These are phyloP conservation scores for Prunella himalayana DNA, from an alignment of 2,113 vertebrate genomes.

Conservation along the genomic window DNA sequence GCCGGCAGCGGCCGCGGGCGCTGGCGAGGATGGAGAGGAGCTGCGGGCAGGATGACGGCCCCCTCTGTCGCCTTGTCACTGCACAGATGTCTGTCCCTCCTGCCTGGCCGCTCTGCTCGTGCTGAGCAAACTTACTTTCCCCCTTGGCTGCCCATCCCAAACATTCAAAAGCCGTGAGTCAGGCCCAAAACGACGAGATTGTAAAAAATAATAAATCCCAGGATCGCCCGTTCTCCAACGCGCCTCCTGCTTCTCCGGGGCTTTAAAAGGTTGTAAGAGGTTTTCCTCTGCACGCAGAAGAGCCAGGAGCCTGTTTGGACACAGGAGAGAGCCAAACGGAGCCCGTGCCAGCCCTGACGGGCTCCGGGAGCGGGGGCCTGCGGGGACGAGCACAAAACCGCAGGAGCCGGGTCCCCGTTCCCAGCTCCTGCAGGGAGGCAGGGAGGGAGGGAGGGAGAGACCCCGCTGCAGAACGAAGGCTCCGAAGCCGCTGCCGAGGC, in stretches of 20 bases:
- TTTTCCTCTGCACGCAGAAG: background rate
- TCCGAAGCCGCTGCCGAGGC: background rate
- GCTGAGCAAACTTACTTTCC: background rate
- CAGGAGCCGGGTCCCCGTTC: background rate
- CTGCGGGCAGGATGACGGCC: background rate
- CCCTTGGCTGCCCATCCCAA: background rate
- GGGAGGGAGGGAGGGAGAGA: background rate
- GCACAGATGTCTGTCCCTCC: background rate
- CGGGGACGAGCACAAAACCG: background rate
- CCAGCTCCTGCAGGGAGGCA: background rate
- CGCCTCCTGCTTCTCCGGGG: background rate
- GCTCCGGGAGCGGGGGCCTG: background rate
- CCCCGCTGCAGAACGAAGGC: background rate
- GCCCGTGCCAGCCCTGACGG: background rate
- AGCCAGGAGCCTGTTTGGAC: background rate
- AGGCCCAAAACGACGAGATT: conserved; percentile 32
- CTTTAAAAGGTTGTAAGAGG: background rate
- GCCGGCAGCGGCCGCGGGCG: background rate
- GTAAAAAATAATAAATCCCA: conserved; percentile 34
- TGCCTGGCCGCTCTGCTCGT: background rate
- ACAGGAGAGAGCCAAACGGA: background rate
- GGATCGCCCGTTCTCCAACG: background rate
- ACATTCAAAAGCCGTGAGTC: conserved; percentile 55
- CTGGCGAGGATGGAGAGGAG: background rate
- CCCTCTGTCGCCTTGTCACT: background rate